These are phyloP conservation scores for Branchipolynoe longqiensis DNA, from an alignment of 2,888 invertebrate genomes.

Conservation along the genomic window DNA sequence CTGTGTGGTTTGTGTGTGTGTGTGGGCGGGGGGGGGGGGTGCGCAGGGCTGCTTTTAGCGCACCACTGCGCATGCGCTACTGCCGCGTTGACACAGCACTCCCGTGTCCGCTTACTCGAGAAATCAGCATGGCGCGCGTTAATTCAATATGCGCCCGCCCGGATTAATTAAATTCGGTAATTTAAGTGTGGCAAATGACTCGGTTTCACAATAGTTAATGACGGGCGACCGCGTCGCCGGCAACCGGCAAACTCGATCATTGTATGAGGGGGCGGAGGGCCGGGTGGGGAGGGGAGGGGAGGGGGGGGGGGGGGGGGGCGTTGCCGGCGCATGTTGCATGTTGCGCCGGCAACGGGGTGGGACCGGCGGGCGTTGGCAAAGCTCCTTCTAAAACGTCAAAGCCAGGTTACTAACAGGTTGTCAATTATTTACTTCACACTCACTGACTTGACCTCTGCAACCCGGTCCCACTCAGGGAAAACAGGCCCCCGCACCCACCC, in stretches of 20 bases:
- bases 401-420: no score
- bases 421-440: no score
- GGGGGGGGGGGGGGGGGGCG: neutral
- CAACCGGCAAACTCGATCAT: conserved; percentile 43
- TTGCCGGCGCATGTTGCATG: conserved; percentile 1
- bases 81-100: conserved; percentile 30
- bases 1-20: no score
- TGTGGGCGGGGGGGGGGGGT: neutral
- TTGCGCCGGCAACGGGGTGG: no score
- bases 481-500: no score
- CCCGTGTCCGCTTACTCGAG: neutral
- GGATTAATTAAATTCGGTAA: conserved; percentile 50
- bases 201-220: conserved; percentile 50
- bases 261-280: neutral
- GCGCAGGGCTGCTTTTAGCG: neutral
- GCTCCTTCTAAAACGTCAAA: neutral
- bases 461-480: no score
- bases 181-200: conserved; percentile 51
- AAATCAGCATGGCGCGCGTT: conserved; percentile 17
- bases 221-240: conserved; percentile 9
- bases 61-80: neutral
- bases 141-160: conserved; percentile 37
- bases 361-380: neutral
- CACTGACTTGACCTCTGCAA: no score
- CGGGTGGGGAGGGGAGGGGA: neutral